Conservation (phyloP, 2,113 vertebrate genomes). For the Salvelinus namaycush region DNA sequence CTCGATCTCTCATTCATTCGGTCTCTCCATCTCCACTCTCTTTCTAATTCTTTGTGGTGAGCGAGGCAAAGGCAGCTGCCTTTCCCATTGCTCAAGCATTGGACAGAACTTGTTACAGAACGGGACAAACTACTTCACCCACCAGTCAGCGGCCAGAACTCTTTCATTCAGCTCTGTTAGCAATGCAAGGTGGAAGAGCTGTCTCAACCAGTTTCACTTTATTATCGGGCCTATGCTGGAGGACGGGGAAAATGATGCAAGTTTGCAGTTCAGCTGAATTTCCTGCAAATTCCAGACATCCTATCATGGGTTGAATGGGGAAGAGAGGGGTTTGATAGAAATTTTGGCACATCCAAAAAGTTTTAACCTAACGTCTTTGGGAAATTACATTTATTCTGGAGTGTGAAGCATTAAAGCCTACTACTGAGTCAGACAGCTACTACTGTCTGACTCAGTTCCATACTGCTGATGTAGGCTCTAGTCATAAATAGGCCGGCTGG, state of each 20-base stretch:
- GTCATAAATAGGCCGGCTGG: not conserved
- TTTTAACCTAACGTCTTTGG: slow-evolving; percentile 39
- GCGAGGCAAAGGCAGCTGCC: slow-evolving; percentile 46
- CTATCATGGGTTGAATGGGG: slow-evolving; percentile 20
- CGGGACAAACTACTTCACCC: slow-evolving; percentile 29
- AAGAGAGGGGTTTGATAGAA: too few species aligned
- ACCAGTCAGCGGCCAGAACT: slow-evolving; percentile 8
- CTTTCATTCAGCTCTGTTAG: slow-evolving; percentile 23
- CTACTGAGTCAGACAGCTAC: too few species aligned
- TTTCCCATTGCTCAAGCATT: slow-evolving; percentile 40
- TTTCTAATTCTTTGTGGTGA: slow-evolving; percentile 34
- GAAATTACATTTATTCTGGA: slow-evolving; percentile 30
- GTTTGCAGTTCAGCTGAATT: not conserved
- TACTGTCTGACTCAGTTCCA: not conserved
- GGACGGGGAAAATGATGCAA: slow-evolving; percentile 9
- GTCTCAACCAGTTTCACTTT: slow-evolving; percentile 34
- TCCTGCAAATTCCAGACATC: slow-evolving; percentile 17
- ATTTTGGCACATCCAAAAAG: not conserved
- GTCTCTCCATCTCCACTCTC: slow-evolving; percentile 20
- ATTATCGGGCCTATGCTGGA: slow-evolving; percentile 14
- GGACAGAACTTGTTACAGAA: slow-evolving; percentile 52
- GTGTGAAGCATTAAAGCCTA: slow-evolving; percentile 13
- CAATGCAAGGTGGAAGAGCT: slow-evolving; percentile 24
- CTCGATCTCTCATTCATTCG: too few species aligned
- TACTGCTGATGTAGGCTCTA: not conserved